Evolutionary conservation across 2,797 vertebrate genomes (phyloP).

Genomic region (Mus minutoides): DNA sequence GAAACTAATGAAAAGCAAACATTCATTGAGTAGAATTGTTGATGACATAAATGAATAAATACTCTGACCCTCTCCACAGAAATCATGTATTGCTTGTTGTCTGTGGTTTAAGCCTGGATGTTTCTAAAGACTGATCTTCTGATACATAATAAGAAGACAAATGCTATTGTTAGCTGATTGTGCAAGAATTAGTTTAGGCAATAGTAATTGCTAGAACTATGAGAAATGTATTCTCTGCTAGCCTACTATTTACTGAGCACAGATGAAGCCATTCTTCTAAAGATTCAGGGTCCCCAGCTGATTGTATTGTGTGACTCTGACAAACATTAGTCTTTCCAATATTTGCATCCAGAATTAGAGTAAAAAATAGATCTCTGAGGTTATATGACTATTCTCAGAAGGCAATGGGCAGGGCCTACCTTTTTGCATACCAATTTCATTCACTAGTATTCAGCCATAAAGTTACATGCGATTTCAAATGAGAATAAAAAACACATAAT

Average conservation of each 20-base stretch:
- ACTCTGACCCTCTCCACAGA: background rate
- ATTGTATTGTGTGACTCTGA: background rate
- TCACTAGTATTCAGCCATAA: background rate
- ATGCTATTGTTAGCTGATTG: background rate
- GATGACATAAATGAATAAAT: background rate
- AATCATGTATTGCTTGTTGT: background rate
- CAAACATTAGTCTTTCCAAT: background rate
- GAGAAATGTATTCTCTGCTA: background rate
- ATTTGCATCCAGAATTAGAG: background rate
- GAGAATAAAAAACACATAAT: background rate
- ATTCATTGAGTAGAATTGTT: background rate
- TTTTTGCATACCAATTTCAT: background rate
- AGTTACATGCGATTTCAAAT: background rate
- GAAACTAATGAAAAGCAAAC: slow-evolving; percentile 24
- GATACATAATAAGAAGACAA: background rate
- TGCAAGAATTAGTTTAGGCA: background rate
- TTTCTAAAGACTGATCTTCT: background rate
- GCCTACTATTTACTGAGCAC: background rate
- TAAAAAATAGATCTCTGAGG: background rate
- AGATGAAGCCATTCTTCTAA: background rate
- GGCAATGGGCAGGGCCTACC: background rate
- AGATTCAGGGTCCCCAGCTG: background rate
- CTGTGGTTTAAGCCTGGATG: background rate
- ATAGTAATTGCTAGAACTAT: background rate
- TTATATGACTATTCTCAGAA: background rate